A percentile compares a stretch with the other conserved stretches of the same genome.
These are phyloP conservation scores for Prionailurus viverrinus DNA, from an alignment of 2,113 vertebrate genomes.

Conservation along the genomic window DNA sequence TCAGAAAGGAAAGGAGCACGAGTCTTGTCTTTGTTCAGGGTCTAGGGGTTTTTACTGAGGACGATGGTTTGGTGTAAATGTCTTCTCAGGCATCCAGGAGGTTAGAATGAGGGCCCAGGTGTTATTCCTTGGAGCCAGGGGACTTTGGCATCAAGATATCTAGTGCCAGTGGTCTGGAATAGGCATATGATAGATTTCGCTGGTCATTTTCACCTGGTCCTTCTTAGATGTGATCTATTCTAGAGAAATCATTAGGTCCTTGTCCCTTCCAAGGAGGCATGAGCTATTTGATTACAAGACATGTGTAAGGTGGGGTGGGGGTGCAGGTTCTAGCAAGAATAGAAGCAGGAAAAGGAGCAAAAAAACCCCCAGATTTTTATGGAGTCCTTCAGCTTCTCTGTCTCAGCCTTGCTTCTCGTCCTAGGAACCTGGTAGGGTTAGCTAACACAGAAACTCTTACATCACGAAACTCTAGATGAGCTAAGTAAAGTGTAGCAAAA, in stretches of 20 bases:
- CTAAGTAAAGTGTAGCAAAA: background rate
- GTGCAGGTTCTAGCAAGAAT: background rate
- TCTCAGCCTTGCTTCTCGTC: background rate
- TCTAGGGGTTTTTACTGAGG: background rate
- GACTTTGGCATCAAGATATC: background rate
- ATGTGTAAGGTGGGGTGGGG: background rate
- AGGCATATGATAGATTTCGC: background rate
- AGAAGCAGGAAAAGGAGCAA: background rate
- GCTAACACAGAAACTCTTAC: background rate
- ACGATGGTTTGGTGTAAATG: background rate
- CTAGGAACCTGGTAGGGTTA: background rate
- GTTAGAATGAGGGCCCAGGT: background rate
- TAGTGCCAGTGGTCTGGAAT: background rate
- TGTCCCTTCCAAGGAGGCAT: background rate
- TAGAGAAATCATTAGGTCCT: background rate
- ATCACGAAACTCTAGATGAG: background rate
- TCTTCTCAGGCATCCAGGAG: background rate
- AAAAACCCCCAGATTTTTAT: background rate
- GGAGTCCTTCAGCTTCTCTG: background rate
- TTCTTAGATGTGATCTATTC: background rate
- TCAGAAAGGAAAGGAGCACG: background rate
- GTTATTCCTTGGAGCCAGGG: background rate
- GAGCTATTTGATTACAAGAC: background rate
- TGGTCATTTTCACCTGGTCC: background rate
- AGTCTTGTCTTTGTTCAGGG: background rate